Base-by-base conservation (phyloP, 2,888 invertebrate species). In the Brachyptera putata region DNA sequence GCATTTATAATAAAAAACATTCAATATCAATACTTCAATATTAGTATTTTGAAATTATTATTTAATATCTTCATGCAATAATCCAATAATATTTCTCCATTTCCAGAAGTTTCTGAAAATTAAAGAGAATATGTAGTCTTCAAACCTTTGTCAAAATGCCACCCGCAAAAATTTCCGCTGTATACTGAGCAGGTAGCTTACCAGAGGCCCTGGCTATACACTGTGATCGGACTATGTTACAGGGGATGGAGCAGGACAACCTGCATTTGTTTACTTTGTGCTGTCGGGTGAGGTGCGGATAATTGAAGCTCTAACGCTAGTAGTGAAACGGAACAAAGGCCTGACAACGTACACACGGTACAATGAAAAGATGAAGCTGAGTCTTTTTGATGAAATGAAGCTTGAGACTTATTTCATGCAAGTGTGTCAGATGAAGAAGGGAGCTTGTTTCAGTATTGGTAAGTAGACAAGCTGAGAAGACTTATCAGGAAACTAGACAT, bases 371-470 rank as follows among this genome's bases (percentile, higher is more conserved):
- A 25, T 22, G 2, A 9, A 21, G 46, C 4, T 9, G n/a, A 9
- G 18, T 16, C n/a, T 7, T 9, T 7, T 21, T 5, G 7, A 21
- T 1, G 53, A 30, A 22, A 9, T 36, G 2, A 36, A 22, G 22
- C n/a, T 24, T 1, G 69, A 69, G 26, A 73, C 72, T 0, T 69
- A 74, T 64, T 77, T 77, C 58, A 75, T 76, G 70, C 74, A 84
- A 78, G 80, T 85, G 22, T 83, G 83, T 63, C 77, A 78, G 56
- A 76, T 83, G 64, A 77, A 77, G 30, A 76, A 80, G 39, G 83
- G 83, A 0, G 80, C 83, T 0, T 83, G 83, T 65, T 89, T 89
- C 66, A 86, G 86, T 3, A 77, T 89, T 41, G 88, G 74, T 74
- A 59, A 62, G 49, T 56, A 18, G 7, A 49, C 22, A 24, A 11